These are phyloP conservation scores for Oreochromis aureus DNA, from an alignment of 2,113 vertebrate genomes.

Conservation along the genomic window DNA sequence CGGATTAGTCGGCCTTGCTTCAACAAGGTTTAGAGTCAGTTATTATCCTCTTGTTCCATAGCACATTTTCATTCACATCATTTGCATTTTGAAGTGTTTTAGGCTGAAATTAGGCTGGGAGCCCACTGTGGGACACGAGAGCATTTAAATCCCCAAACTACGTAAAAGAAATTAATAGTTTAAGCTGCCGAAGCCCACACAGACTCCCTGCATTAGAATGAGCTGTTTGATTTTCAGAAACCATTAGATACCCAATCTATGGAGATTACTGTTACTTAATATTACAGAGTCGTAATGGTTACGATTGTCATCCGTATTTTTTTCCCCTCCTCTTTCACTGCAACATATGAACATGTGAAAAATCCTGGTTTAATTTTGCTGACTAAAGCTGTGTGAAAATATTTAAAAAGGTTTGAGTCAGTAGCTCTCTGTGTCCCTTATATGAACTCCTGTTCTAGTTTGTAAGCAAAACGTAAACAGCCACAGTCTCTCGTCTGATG, in stretches of 20 bases:
- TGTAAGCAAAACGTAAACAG: background rate
- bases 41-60: background rate
- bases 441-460: background rate
- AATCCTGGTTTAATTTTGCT: background rate
- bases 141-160: slow-evolving; percentile 20
- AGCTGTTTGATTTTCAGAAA: background rate
- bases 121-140: background rate
- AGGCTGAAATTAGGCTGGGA: background rate
- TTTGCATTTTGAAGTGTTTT: background rate
- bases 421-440: background rate
- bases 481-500: background rate
- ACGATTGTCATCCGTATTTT: background rate
- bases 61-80: background rate
- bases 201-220: background rate
- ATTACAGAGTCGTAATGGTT: background rate
- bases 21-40: background rate
- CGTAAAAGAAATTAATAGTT: background rate
- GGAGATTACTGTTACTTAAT: background rate
- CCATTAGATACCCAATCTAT: background rate
- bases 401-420: background rate
- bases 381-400: background rate
- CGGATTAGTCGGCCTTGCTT: background rate
- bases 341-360: background rate
- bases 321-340: rapidly evolving
- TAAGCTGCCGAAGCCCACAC: slow-evolving; percentile 4